Evolutionary conservation across 1,140 invertebrate species (phyloP), one percentile per base, ranked within the genome.

Genomic region (Tribolium madens): DNA sequence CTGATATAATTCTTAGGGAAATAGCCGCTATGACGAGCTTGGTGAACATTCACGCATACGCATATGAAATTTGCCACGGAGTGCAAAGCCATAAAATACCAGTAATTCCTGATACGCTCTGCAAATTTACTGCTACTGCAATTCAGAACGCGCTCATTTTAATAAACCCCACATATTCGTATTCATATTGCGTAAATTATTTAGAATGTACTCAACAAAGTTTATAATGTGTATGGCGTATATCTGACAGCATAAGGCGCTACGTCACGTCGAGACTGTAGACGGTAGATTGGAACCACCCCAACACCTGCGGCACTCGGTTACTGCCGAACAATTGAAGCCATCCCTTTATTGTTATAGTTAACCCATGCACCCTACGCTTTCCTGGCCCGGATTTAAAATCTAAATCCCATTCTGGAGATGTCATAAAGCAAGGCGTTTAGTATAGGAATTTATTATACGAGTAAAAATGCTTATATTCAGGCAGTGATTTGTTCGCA

Each of bases 171-270:
- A 73, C 77, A 83, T 78, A 85, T 84, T 84, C 81, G 84, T 83
- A 85, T 85, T 85, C 84, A 84, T 83, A 85, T 82, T 85, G 84
- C 82, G 84, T 85, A 80, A 84, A 85, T 84, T 85, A 85, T 84
- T 84, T 84, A 79, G 83, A 84, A 84, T 85, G 80, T 85, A 81
- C 80, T 80, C 81, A 75, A 83, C 82, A 84, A 84, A 84, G 80
- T 85, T 85, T 81, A 80, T 82, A 81, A 83, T 84, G 80, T 82
- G 82, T 80, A 80, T 73, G 74, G 75, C 33, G 77, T 81, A 82
- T 81, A 84, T 82, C 80, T 84, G 82, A 81, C 81, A 81, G 78
- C 60, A 79, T 80, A 84, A 83, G 81, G 83, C 81, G 78, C 77
- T 78, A 50, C 79, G 77, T 78, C 69, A 71, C 53, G 64, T 75